Percentiles rank a stretch among this genome's conserved stretches.
These are phyloP conservation scores for Coleophora flavipennella DNA, from an alignment of 2,888 invertebrate species.

Conservation along the genomic window DNA sequence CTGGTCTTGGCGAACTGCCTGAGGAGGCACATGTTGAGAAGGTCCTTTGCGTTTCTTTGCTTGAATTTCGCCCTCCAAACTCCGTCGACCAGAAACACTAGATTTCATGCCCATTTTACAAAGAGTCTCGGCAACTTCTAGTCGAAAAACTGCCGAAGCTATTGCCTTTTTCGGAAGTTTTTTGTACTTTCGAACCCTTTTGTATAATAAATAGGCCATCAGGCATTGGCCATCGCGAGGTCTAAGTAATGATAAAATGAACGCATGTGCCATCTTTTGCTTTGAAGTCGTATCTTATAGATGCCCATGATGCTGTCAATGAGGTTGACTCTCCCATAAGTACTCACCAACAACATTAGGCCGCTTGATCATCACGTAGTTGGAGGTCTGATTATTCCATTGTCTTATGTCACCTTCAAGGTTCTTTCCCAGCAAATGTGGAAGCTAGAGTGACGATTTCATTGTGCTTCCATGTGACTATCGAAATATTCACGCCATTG, in stretches of 20 bases:
- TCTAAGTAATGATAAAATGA: constrained; percentile 28
- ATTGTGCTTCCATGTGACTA: constrained; percentile 28
- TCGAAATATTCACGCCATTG: constrained; percentile 19
- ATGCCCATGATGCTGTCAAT: constrained; percentile 21
- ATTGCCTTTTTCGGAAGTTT: background rate
- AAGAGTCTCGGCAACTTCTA: constrained; percentile 7
- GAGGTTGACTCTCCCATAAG: constrained; percentile 26
- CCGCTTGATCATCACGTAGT: constrained; percentile 17
- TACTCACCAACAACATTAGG: constrained; percentile 20
- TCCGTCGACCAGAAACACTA: constrained; percentile 7
- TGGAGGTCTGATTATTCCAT: constrained; percentile 7
- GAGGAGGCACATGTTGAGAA: constrained; percentile 15
- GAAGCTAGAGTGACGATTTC: constrained; percentile 29
- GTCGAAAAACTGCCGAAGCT: constrained; percentile 9
- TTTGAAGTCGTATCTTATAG: constrained; percentile 13
- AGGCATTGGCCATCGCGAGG: constrained; percentile 23
- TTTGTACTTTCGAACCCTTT: constrained; percentile 10
- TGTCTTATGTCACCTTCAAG: constrained; percentile 18
- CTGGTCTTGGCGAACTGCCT: constrained; percentile 19
- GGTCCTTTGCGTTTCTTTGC: constrained; percentile 16
- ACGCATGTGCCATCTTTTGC: constrained; percentile 25
- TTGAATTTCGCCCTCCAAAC: constrained; percentile 11
- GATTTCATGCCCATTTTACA: constrained; percentile 13
- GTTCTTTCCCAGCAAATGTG: constrained; percentile 24
- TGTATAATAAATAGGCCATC: constrained; percentile 19